Percentiles rank a stretch among this genome's conserved stretches.
Conservation (phyloP, 2,797 vertebrate genomes). For the Erethizon dorsatum region DNA sequence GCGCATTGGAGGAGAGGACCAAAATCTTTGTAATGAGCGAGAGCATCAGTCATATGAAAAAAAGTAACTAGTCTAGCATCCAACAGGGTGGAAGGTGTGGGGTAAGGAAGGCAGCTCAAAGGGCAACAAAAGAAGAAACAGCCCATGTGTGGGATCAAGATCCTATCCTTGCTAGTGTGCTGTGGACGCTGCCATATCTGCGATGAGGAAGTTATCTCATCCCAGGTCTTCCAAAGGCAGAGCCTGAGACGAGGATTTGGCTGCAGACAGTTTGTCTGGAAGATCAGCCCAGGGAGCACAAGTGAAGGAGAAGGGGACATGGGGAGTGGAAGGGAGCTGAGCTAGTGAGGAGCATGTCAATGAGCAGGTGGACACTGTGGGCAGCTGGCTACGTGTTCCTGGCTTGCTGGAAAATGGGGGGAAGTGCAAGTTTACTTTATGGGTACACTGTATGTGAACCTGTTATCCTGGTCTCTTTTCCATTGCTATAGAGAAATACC, state of each 20-base stretch:
- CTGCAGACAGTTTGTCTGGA: neutral
- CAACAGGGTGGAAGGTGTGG: neutral
- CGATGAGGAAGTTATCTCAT: neutral
- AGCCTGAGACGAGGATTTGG: neutral
- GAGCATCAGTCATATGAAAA: constrained; percentile 32
- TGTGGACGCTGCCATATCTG: neutral
- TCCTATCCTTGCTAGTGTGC: neutral
- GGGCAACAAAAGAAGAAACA: constrained; percentile 45
- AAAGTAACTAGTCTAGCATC: neutral
- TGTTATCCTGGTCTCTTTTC: neutral
- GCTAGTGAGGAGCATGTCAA: neutral
- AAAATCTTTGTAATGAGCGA: neutral
- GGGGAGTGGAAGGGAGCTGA: neutral
- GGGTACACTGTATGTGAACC: neutral
- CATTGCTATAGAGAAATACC: neutral
- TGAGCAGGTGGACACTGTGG: neutral
- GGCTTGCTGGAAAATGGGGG: neutral
- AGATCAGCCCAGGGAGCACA: neutral
- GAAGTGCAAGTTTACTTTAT: neutral
- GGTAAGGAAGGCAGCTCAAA: constrained; percentile 50
- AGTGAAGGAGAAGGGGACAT: neutral
- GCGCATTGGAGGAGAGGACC: neutral
- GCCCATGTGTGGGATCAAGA: neutral
- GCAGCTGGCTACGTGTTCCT: neutral
- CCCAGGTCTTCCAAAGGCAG: constrained; percentile 2